Conservation (phyloP, 1,140 invertebrate species). For the Augochlora pura region DNA sequence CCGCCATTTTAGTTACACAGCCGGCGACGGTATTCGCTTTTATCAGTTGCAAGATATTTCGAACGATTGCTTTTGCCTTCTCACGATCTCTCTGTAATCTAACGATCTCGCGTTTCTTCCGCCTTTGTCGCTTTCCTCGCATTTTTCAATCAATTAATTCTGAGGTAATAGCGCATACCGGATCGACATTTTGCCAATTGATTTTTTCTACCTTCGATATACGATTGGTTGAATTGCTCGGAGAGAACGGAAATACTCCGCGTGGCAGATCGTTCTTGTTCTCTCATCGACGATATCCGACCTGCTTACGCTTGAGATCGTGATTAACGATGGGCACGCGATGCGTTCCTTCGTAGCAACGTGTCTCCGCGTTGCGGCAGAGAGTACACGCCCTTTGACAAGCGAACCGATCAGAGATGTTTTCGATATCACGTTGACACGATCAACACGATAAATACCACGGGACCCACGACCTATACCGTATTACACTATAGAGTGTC, state of each 20-base stretch:
- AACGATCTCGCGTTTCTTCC: no score
- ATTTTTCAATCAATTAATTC: not conserved
- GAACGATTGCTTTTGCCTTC: not conserved
- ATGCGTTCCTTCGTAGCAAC: not conserved
- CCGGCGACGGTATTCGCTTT: slow-evolving; percentile 64
- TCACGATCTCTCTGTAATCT: not conserved
- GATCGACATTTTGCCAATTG: slow-evolving; percentile 43
- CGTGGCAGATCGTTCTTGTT: not conserved
- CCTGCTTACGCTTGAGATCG: slow-evolving; percentile 29
- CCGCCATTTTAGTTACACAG: slow-evolving; percentile 72
- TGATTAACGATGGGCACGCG: slow-evolving; percentile 16
- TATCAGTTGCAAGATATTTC: not conserved
- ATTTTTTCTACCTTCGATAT: slow-evolving; percentile 42
- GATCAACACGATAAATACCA: slow-evolving; percentile 12
- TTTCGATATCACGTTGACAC: slow-evolving; percentile 13
- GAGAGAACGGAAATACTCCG: slow-evolving; percentile 56
- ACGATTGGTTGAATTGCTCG: slow-evolving; percentile 60
- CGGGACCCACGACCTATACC: not conserved
- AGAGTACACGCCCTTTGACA: slow-evolving; percentile 47
- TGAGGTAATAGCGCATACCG: no score
- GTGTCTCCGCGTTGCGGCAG: slow-evolving; percentile 7
- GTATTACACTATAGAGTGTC: not conserved
- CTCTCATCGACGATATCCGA: slow-evolving; percentile 1
- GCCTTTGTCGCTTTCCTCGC: no score
- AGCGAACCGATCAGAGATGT: slow-evolving; percentile 33